These are phyloP conservation scores for Mamestra brassicae DNA, from an alignment of 2,888 invertebrate genomes.

Conservation along the genomic window DNA sequence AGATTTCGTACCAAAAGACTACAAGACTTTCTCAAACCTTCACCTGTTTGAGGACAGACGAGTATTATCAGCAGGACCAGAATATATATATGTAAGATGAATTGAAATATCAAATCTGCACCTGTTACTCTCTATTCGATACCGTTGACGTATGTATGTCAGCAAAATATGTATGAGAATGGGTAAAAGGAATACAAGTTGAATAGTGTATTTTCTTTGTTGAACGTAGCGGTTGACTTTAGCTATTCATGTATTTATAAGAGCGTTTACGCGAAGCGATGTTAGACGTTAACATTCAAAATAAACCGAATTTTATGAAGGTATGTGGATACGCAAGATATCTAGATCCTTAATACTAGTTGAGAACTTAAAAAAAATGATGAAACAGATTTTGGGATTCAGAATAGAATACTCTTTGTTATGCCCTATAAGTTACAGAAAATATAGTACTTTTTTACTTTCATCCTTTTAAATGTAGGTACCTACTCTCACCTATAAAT, in stretches of 20 bases:
- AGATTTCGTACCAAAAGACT: slow-evolving; percentile 18
- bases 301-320: too few species aligned
- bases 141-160: slow-evolving; percentile 29
- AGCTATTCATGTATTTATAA: neutral
- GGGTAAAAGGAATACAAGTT: slow-evolving; percentile 27
- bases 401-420: too few species aligned
- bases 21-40: slow-evolving; percentile 22
- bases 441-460: neutral
- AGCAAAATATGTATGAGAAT: slow-evolving; percentile 57
- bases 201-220: slow-evolving; percentile 15
- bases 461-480: slow-evolving; percentile 3
- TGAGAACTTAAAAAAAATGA: too few species aligned
- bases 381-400: too few species aligned
- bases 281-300: too few species aligned
- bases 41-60: slow-evolving; percentile 16
- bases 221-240: neutral
- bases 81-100: slow-evolving; percentile 50
- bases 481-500: slow-evolving; percentile 13
- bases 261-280: neutral
- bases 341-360: neutral
- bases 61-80: slow-evolving; percentile 24
- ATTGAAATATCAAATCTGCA: slow-evolving; percentile 64
- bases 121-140: slow-evolving; percentile 57
- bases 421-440: too few species aligned
- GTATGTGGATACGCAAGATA: neutral